Base-by-base conservation (phyloP, 2,797 vertebrate species). In the Hippocampus kuda region DNA sequence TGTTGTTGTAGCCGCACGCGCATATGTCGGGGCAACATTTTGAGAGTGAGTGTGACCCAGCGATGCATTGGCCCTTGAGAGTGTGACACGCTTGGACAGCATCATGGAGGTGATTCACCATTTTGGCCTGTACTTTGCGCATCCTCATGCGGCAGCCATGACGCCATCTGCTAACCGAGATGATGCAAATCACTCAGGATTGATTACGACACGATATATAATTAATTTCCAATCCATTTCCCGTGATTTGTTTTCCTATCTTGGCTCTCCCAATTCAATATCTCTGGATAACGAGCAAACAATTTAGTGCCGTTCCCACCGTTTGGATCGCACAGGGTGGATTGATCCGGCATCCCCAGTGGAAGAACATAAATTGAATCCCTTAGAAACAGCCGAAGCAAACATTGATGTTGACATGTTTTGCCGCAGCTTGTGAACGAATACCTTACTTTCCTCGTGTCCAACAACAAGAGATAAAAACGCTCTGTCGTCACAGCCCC, bases 51-150 rank as follows among this genome's bases (percentile, higher is more conserved):
- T 41, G 54, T 83, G 84, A 86, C 69, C 80, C 78, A 75, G 74
- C 69, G 4, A 49, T 72, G 75, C 79, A 59, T 67, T 66, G 79
- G 73, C 73, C 67, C 67, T 69, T 65, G 68, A 71, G 71, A 79
- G 72, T 24, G 60, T 62, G 65, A 24, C n/a, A 42, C 67, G 72
- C 68, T 27, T 68, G 69, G 77, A 81, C 66, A 56, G 70, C 70
- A 61, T 68, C 67, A 64, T 24, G 54, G 60, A 70, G 27, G 72
- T 83, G 79, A 81, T 73, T 86, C 86, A 83, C 66, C 20, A 48
- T 49, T 74, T 64, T 26, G 72, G 71, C 59, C 59, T 24, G 66
- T 66, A 44, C 54, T 68, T 69, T 72, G 71, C 67, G 70, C 68
- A 78, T 82, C 73, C 75, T 83, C 73, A 75, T 63, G 61, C 2